Evolutionary conservation across 1,140 invertebrate species (phyloP).

Genomic region (Yoshiicerus persimilis): DNA sequence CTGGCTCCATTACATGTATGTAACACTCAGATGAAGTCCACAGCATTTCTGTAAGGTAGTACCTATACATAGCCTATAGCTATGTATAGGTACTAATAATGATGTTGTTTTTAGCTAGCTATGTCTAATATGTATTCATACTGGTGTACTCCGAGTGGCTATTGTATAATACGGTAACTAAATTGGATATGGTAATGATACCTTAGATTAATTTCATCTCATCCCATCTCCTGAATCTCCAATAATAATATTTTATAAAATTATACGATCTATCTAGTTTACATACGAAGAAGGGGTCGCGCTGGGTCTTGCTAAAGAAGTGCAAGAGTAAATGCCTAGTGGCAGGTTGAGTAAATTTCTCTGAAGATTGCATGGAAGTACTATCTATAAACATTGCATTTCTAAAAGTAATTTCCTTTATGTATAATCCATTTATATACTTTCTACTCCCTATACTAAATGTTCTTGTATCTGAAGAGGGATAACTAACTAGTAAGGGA

Average conservation of each 20-base stretch:
- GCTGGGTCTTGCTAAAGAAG: not conserved
- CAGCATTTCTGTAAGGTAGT: no score
- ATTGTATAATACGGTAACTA: not conserved
- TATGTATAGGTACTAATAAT: not conserved
- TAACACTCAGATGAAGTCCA: no score
- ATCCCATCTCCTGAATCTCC: not conserved
- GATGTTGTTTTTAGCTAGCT: not conserved
- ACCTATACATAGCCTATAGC: no score
- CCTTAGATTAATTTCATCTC: not conserved
- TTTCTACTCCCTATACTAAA: not conserved
- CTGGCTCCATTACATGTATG: no score
- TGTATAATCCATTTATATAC: not conserved
- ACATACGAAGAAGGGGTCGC: not conserved
- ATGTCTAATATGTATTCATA: not conserved
- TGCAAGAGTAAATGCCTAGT: not conserved
- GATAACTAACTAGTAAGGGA: no score
- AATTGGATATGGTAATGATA: not conserved
- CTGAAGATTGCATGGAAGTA: not conserved
- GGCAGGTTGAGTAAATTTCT: not conserved
- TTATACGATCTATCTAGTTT: not conserved
- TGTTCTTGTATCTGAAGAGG: not conserved
- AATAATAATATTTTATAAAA: not conserved
- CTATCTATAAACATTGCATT: not conserved
- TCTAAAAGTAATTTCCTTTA: not conserved
- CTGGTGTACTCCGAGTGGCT: not conserved